phyloP scores from a whole-genome alignment of 2,113 vertebrate species.

The Scomber japonicus region DNA sequence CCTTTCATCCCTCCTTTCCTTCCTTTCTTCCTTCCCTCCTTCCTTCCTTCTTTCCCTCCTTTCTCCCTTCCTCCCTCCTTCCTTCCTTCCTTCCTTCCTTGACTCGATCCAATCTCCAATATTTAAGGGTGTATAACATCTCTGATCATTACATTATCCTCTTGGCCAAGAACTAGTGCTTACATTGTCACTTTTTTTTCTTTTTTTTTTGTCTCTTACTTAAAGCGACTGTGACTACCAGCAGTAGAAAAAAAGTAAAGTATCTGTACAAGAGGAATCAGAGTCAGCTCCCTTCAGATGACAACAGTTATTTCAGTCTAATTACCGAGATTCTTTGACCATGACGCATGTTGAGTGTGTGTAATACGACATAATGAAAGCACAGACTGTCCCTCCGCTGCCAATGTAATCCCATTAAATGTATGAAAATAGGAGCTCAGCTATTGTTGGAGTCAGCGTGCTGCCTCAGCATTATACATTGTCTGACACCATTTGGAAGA shows the following conservation, averaged over 20 bases:
- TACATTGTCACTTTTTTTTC: not conserved
- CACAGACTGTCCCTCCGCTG: constrained; percentile 54
- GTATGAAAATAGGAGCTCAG: constrained; percentile 70
- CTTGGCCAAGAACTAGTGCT: not conserved
- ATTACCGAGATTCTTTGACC: constrained; percentile 39
- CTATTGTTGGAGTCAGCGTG: constrained; percentile 67
- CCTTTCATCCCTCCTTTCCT: too few species aligned
- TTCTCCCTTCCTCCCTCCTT: too few species aligned
- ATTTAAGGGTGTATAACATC: too few species aligned
- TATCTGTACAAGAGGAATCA: constrained; percentile 22
- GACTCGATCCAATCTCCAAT: too few species aligned
- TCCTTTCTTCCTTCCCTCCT: too few species aligned
- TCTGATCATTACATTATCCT: not conserved
- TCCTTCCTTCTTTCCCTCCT: too few species aligned
- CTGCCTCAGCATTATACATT: constrained; percentile 69
- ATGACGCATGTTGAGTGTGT: constrained; percentile 36
- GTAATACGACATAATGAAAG: constrained; percentile 47
- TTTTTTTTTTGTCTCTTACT: not conserved
- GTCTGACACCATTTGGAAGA: constrained; percentile 74
- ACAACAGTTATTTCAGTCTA: constrained; percentile 57
- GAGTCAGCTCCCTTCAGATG: constrained; percentile 30
- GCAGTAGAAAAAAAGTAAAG: constrained; percentile 1
- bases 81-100: too few species aligned
- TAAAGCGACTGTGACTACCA: constrained; percentile 1
- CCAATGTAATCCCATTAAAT: constrained; percentile 63